Base-by-base conservation (phyloP, 2,113 vertebrate species). In the Oreochromis niloticus region DNA sequence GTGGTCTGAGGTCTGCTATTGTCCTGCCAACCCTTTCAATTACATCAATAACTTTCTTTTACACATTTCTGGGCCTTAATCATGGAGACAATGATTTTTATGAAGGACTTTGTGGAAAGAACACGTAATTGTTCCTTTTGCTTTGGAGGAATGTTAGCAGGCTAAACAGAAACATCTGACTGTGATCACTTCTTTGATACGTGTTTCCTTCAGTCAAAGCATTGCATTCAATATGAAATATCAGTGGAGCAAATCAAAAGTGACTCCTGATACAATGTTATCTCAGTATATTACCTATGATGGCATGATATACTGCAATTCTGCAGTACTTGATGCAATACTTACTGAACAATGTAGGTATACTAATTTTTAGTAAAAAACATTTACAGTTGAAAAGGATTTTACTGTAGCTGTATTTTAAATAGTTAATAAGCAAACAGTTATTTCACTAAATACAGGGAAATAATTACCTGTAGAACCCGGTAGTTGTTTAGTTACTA, bases 1-100 rank as follows among this genome's bases (percentile, higher is more conserved):
- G 86, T 83, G 63, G 50, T 82, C 50, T 80, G 84, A 90, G 86
- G 55, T 84, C 85, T 87, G 85, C 36, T 86, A 6, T 86, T 2
- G 59, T 91, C 43, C 81, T 90, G 90, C 84, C 85, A 89, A 91
- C 30, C 19, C 56, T 78, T 82, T 73, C 81, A 79, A 73, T 88
- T 52, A 81, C 75, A 54, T 85, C 66, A 52, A 11, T 27, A 63
- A 85, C 73, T 80, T 34, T 78, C 80, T 84, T 87, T 81, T 50
- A 86, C 79, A 87, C 89, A 50, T 13, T 81, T 36, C 39, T 80
- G n/a, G 36, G 50, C 19, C 16, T 88, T 54, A 78, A 78, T 78
- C 73, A 52, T 1, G 17, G 73, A 78, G 85, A 81, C 9, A 14
- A 27, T 87, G 61, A 83, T 59, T 80, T 80, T 84, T 73, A 84